phyloP scores from a whole-genome alignment of 2,888 invertebrate genomes.

The Philonicus albiceps region DNA sequence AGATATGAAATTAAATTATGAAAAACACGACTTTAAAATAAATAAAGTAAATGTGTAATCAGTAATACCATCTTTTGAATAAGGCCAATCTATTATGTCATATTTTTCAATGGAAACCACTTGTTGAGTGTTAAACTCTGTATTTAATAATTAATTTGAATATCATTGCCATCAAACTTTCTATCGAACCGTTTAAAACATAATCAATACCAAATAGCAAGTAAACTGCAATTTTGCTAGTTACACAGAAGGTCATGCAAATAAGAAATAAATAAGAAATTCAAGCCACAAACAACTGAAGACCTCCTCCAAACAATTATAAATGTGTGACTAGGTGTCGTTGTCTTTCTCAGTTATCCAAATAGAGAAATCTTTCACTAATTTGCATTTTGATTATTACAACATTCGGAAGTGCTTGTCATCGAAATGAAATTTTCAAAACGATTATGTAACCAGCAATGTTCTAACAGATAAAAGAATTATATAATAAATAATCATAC shows the following conservation, averaged over 20 bases:
- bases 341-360: background rate
- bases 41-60: no score
- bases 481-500: background rate
- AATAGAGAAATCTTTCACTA: background rate
- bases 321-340: background rate
- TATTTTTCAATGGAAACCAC: background rate
- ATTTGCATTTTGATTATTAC: background rate
- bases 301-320: background rate
- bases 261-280: background rate
- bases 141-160: background rate
- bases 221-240: background rate
- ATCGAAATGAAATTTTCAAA: background rate
- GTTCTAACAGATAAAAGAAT: background rate
- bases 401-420: background rate
- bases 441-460: background rate
- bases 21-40: no score
- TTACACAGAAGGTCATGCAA: background rate
- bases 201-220: background rate
- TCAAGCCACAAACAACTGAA: background rate
- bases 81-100: background rate
- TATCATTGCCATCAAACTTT: background rate
- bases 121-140: background rate
- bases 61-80: background rate
- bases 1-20: no score
- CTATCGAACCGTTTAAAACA: background rate